Conservation (phyloP, 2,888 invertebrate species). For the Apodemia duryi region DNA sequence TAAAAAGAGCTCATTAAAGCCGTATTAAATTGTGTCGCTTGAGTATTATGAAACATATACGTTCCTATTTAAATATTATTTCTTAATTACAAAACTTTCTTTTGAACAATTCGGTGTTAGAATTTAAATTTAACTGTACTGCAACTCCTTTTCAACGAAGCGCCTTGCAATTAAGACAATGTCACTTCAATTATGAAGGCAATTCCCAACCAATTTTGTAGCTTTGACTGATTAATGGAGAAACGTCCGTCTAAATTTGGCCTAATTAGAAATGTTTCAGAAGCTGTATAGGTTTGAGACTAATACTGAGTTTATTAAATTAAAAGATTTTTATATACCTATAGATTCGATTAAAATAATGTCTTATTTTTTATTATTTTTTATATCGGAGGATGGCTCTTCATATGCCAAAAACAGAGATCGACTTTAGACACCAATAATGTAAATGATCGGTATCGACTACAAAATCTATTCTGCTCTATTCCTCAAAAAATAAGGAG, state of each 20-base stretch:
- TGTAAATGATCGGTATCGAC: too few species aligned
- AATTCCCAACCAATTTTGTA: slow-evolving; percentile 8
- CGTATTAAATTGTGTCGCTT: background rate
- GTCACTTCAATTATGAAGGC: slow-evolving; percentile 9
- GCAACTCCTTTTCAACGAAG: background rate
- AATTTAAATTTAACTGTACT: slow-evolving; percentile 1
- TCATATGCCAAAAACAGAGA: too few species aligned
- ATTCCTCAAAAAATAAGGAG: too few species aligned
- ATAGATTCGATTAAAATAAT: too few species aligned
- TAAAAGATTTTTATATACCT: too few species aligned
- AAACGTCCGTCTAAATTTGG: background rate
- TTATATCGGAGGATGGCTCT: too few species aligned
- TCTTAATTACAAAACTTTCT: background rate
- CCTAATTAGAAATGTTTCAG: slow-evolving; percentile 3
- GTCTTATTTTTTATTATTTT: too few species aligned
- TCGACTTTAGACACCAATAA: too few species aligned
- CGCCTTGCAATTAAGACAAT: slow-evolving; percentile 9
- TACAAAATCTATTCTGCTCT: too few species aligned
- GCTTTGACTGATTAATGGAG: slow-evolving; percentile 4
- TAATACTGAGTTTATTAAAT: background rate
- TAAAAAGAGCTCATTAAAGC: slow-evolving; percentile 1
- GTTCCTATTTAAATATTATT: too few species aligned
- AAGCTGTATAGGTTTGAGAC: background rate
- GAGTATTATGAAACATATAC: background rate
- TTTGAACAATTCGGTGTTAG: background rate